Evolutionary conservation across 1,140 invertebrate species (phyloP), one percentile per base, ranked within the genome.

Genomic region (Homarus americanus): DNA sequence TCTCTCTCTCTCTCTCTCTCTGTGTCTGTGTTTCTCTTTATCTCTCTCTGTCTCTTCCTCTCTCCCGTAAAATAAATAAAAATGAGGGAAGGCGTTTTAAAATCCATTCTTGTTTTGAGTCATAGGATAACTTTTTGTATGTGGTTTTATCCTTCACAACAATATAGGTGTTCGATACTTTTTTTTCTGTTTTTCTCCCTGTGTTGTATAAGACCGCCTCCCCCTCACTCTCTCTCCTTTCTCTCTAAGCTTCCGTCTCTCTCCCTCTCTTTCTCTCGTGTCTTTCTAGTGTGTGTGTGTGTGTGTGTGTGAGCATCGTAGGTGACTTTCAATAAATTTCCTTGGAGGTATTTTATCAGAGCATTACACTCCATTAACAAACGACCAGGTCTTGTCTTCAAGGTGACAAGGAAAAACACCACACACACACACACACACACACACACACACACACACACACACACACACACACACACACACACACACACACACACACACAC

Each of bases 1-100:
- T 79, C 75, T 78, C 38, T 78, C 75, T 78, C 38, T 78, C 75
- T 78, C 20, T 38, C 38, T 78, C 32, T 36, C 38, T 78, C 38
- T 36, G 9, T 78, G 7, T 78, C 75, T 78, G 9, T 40, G 0
- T 9, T 40, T 78, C 10, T 36, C 7, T 38, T 10, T 40, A 5
- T 40, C 34, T 36, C 75, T 78, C n/a, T 1, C 1, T 20, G 10
- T 49, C 76, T 79, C 41, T 41, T 12, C 41, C 41, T 41, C 41
- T 79, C 76, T 79, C 53, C 24, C 24, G 17, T 20, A 58, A 20
- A 49, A 49, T 49, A 7, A 49, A 49, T 0, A 49, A 49, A 49
- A n/a, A n/a, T n/a, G n/a, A n/a, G n/a, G n/a, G n/a, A n/a, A n/a
- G n/a, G n/a, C n/a, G n/a, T n/a, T n/a, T 49, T 0, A 49, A 49